Conservation (phyloP, 2,888 invertebrate species). For the Ophion ellenae region DNA sequence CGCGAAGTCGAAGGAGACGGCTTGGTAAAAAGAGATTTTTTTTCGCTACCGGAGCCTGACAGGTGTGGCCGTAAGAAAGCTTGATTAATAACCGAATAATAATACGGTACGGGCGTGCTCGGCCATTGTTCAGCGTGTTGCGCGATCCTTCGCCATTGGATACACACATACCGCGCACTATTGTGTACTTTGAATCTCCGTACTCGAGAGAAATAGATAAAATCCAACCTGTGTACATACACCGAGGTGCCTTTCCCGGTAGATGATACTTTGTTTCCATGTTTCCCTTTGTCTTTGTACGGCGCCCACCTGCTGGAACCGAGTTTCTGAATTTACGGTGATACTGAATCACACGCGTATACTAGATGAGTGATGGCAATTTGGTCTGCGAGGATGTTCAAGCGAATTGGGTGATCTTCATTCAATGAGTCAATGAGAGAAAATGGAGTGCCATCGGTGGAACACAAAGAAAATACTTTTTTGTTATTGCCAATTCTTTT, state of each 20-base stretch:
- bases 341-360: background rate
- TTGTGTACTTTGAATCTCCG: background rate
- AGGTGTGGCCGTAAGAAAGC: slow-evolving; percentile 75
- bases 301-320: slow-evolving; percentile 29
- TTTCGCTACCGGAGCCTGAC: slow-evolving; percentile 72
- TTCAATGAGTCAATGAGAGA: background rate
- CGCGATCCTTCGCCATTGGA: slow-evolving; percentile 16
- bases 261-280: slow-evolving; percentile 6
- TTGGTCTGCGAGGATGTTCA: background rate
- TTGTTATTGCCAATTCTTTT: background rate
- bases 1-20: slow-evolving; percentile 60
- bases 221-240: slow-evolving; percentile 41
- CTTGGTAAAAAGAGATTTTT: slow-evolving; percentile 73
- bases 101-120: slow-evolving; percentile 71
- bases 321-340: slow-evolving; percentile 14
- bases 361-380: background rate
- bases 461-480: background rate
- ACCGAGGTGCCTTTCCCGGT: slow-evolving; percentile 28
- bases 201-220: slow-evolving; percentile 40
- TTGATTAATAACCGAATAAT: slow-evolving; percentile 82
- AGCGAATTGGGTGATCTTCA: background rate
- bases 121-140: slow-evolving; percentile 65
- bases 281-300: slow-evolving; percentile 10
- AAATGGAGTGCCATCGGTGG: background rate
- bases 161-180: background rate